Evolutionary conservation across 2,888 invertebrate genomes (phyloP).

Genomic region (Eristalis pertinax): DNA sequence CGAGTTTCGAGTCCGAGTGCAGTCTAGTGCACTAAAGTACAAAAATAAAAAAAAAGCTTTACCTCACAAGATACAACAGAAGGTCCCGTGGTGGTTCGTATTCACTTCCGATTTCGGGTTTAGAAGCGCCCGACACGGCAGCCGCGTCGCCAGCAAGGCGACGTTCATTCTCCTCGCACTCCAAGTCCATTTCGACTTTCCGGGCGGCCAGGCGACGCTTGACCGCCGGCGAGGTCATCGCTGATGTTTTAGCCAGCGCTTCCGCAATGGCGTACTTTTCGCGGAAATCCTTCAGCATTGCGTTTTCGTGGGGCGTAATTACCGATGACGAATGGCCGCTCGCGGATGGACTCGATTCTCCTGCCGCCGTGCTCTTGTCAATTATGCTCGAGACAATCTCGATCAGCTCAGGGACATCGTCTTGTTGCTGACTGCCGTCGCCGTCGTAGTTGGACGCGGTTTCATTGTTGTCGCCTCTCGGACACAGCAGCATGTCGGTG

Average conservation of each 20-base stretch:
- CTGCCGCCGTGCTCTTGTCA: constrained; percentile 52
- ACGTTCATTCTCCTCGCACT: constrained; percentile 73
- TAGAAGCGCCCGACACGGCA: constrained; percentile 73
- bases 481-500: constrained; percentile 73
- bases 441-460: not conserved
- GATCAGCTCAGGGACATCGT: constrained; percentile 50
- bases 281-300: constrained; percentile 78
- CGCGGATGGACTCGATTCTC: constrained; percentile 4
- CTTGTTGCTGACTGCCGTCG: constrained; percentile 9
- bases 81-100: constrained; percentile 85
- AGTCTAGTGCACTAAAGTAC: not conserved
- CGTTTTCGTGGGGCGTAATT: constrained; percentile 73
- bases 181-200: constrained; percentile 83
- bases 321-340: constrained; percentile 49
- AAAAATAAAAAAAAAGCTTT: constrained; percentile 74
- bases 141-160: constrained; percentile 53
- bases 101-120: constrained; percentile 77
- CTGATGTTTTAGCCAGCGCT: constrained; percentile 83
- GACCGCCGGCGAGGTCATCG: constrained; percentile 84
- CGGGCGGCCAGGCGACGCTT: constrained; percentile 83
- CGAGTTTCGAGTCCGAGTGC: not conserved
- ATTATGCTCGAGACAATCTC: constrained; percentile 56
- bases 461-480: constrained; percentile 57
- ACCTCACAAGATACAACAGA: constrained; percentile 86
- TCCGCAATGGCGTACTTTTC: constrained; percentile 84